Evolutionary conservation across 2,113 vertebrate genomes (phyloP).

Genomic region (Penelope pileata): DNA sequence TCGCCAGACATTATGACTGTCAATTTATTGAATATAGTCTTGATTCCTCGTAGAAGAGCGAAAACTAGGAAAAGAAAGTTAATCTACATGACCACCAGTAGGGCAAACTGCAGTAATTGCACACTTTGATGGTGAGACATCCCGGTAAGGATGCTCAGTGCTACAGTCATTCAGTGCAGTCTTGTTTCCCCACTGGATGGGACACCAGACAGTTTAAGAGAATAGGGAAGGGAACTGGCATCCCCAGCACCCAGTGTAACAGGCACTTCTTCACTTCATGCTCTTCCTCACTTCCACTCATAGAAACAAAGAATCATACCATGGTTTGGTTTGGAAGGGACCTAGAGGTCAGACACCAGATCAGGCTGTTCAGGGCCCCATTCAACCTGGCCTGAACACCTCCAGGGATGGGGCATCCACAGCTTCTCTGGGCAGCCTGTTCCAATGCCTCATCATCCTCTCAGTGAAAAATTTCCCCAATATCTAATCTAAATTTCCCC

Average conservation of each 20-base stretch:
- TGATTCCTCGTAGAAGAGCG: not conserved
- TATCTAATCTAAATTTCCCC: too few species aligned
- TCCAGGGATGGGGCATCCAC: too few species aligned
- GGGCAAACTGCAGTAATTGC: not conserved
- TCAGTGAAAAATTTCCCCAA: too few species aligned
- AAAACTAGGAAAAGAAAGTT: accelerated
- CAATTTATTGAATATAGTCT: not conserved
- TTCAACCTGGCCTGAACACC: too few species aligned
- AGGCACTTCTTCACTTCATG: not conserved
- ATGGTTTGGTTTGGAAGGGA: too few species aligned
- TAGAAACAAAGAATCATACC: too few species aligned
- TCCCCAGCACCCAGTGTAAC: accelerated
- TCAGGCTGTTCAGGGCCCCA: too few species aligned
- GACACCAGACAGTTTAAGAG: not conserved
- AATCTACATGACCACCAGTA: not conserved
- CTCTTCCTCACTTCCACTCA: not conserved
- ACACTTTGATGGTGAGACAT: not conserved
- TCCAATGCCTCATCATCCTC: too few species aligned
- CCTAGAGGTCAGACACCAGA: too few species aligned
- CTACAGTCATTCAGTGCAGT: not conserved
- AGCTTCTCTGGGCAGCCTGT: too few species aligned
- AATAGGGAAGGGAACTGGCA: not conserved
- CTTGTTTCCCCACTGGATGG: not conserved
- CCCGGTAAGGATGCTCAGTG: not conserved
- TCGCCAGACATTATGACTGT: not conserved